These are phyloP conservation scores for Procavia capensis DNA, from an alignment of 2,113 vertebrate species.

Conservation along the genomic window DNA sequence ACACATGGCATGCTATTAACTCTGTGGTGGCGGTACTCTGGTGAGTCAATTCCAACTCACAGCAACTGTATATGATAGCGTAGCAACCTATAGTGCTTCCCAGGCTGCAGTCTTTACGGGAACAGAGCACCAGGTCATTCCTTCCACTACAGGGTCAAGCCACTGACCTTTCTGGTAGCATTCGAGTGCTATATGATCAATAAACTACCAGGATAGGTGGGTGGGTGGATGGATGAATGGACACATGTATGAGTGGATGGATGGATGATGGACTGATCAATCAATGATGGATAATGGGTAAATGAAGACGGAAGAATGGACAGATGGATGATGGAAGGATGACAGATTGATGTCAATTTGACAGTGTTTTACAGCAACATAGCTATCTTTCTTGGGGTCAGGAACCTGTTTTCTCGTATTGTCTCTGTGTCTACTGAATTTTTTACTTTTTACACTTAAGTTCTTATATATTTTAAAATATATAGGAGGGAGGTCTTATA, in stretches of 20 bases:
- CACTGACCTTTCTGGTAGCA: background rate
- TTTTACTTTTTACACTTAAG: constrained; percentile 7
- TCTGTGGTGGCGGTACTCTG: background rate
- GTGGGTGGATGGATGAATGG: too few species aligned
- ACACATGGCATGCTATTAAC: background rate
- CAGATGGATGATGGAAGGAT: background rate
- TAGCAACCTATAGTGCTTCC: background rate
- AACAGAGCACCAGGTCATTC: background rate
- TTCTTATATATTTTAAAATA: too few species aligned
- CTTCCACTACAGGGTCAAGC: background rate
- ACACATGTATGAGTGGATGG: too few species aligned
- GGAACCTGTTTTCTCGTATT: background rate
- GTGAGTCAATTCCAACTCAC: background rate
- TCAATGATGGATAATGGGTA: too few species aligned
- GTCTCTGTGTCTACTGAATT: background rate
- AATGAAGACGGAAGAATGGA: too few species aligned
- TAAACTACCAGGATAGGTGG: background rate
- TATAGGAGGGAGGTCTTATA: background rate
- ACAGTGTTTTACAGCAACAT: background rate
- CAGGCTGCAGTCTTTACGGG: background rate
- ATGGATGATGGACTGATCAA: background rate
- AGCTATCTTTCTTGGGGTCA: too few species aligned
- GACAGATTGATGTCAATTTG: background rate
- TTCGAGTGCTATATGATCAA: background rate
- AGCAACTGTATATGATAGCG: background rate